These are phyloP conservation scores for Helicoverpa zea DNA, from an alignment of 1,140 invertebrate species.

Conservation along the genomic window DNA sequence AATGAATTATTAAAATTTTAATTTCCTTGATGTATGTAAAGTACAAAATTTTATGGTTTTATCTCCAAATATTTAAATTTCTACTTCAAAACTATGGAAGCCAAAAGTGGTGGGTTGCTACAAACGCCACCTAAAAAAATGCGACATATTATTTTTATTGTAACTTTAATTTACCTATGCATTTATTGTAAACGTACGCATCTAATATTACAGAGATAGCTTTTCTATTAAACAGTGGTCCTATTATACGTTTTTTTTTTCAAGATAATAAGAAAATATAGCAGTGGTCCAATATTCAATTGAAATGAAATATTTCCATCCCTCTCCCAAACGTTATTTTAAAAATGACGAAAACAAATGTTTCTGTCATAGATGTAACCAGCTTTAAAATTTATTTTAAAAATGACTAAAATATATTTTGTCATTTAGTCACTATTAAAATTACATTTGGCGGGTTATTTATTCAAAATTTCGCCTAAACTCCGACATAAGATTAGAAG, in stretches of 20 bases:
- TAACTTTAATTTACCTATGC: constrained; percentile 62
- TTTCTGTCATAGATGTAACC: neutral
- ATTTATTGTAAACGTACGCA: constrained; percentile 70
- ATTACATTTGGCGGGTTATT: constrained; percentile 19
- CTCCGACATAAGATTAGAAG: constrained; percentile 60
- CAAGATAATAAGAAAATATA: constrained; percentile 77
- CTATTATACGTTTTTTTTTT: constrained; percentile 56
- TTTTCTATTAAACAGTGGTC: constrained; percentile 77
- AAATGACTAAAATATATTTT: constrained; percentile 39
- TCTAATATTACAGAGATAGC: constrained; percentile 80
- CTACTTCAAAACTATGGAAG: constrained; percentile 82
- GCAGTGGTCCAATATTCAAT: constrained; percentile 76
- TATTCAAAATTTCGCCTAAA: constrained; percentile 30
- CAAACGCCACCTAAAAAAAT: constrained; percentile 69
- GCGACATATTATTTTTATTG: constrained; percentile 62
- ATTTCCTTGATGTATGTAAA: constrained; percentile 59
- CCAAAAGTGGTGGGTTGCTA: constrained; percentile 75
- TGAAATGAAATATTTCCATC: constrained; percentile 50
- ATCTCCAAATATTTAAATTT: constrained; percentile 64
- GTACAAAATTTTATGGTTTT: constrained; percentile 74
- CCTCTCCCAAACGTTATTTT: constrained; percentile 22
- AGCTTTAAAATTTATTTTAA: constrained; percentile 49
- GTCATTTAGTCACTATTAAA: constrained; percentile 16
- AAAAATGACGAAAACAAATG: constrained; percentile 10
- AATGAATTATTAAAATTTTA: constrained; percentile 34